These are phyloP conservation scores for Euplagia quadripunctaria DNA, from an alignment of 2,888 invertebrate genomes.

Conservation along the genomic window DNA sequence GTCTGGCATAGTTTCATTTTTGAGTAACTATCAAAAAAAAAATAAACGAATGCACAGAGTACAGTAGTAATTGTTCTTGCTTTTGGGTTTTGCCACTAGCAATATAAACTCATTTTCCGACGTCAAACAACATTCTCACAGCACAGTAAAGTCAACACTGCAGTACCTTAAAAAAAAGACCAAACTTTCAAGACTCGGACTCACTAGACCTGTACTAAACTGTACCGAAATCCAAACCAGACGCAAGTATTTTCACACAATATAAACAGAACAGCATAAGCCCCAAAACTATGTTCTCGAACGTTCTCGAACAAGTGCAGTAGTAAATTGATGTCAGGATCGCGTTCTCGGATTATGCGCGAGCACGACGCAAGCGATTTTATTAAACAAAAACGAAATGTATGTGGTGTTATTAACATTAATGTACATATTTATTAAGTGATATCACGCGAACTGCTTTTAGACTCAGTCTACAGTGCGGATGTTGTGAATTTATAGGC, in stretches of 20 bases:
- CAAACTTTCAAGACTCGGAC: background rate
- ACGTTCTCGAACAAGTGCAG: slow-evolving; percentile 36
- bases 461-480: slow-evolving; percentile 26
- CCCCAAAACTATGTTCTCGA: slow-evolving; percentile 26
- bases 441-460: slow-evolving; percentile 63
- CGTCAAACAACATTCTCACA: slow-evolving; percentile 19
- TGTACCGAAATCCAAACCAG: slow-evolving; percentile 5
- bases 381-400: slow-evolving; percentile 65
- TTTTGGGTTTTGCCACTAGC: too few relatives aligned
- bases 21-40: too few relatives aligned
- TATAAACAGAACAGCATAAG: slow-evolving; percentile 5
- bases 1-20: too few relatives aligned
- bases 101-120: too few relatives aligned
- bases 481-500: background rate
- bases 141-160: background rate
- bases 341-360: slow-evolving; percentile 63
- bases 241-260: slow-evolving; percentile 12
- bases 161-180: background rate
- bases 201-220: slow-evolving; percentile 3
- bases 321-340: slow-evolving; percentile 60
- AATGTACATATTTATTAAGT: slow-evolving; percentile 70
- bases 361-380: slow-evolving; percentile 59
- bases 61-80: too few relatives aligned
- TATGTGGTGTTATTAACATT: slow-evolving; percentile 64
- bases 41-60: too few relatives aligned